These are phyloP conservation scores for Neoascia interrupta DNA, from an alignment of 2,888 invertebrate species.

Conservation along the genomic window DNA sequence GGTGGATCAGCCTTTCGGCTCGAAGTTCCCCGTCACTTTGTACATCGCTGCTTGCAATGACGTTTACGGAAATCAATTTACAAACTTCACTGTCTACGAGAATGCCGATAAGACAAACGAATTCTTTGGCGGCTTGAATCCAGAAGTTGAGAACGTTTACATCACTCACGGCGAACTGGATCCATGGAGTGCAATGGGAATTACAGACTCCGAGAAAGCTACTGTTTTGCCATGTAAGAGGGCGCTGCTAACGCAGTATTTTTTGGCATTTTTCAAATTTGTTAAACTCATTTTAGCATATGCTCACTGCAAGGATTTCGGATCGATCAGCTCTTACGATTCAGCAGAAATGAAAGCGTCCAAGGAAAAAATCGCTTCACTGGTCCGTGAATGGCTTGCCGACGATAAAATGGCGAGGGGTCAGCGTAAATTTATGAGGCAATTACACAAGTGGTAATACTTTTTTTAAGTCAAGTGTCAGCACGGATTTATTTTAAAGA, in stretches of 20 bases:
- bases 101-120: conserved; percentile 78
- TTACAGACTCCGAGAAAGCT: conserved; percentile 74
- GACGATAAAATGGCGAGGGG: conserved; percentile 1
- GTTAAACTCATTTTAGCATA: conserved; percentile 61
- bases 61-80: conserved; percentile 73
- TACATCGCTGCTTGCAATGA: conserved; percentile 75
- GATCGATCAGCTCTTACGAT: conserved; percentile 73
- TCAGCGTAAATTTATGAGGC: neutral
- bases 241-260: too few relatives aligned
- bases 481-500: too few relatives aligned
- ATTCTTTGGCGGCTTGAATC: conserved; percentile 80
- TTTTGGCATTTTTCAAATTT: too few relatives aligned
- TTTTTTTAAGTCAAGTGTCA: too few relatives aligned
- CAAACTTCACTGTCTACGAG: conserved; percentile 69
- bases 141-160: conserved; percentile 80
- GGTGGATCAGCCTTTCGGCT: conserved; percentile 81
- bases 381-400: conserved; percentile 76
- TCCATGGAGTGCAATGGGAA: conserved; percentile 82
- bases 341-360: conserved; percentile 74
- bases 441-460: neutral
- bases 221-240: conserved; percentile 73
- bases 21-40: conserved; percentile 74
- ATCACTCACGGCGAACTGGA: conserved; percentile 82
- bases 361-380: conserved; percentile 73
- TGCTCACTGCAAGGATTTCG: conserved; percentile 76